Conservation (phyloP, 2,888 invertebrate species). For the Opisthograptis luteolata region DNA sequence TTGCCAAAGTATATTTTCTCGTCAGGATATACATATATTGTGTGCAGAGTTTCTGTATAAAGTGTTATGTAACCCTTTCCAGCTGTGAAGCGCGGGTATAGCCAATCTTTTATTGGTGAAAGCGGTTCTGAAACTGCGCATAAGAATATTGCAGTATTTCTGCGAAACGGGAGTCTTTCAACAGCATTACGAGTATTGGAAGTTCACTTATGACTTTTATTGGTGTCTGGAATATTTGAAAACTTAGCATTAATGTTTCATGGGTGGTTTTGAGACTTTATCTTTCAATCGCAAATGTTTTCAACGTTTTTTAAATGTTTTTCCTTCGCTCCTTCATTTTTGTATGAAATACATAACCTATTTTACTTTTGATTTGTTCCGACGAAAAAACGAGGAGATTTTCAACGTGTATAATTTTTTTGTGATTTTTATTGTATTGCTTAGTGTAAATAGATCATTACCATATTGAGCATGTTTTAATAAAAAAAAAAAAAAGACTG, state of each 20-base stretch:
- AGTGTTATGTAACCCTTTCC: conserved; percentile 30
- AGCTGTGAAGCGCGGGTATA: conserved; percentile 22
- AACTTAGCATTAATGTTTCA: not conserved
- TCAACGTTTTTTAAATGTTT: too few species aligned
- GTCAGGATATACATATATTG: conserved; percentile 26
- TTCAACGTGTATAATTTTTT: too few species aligned
- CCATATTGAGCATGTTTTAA: too few species aligned
- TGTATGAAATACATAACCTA: too few species aligned
- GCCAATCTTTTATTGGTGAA: conserved; percentile 29
- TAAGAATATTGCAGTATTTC: conserved; percentile 25
- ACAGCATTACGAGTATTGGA: conserved; percentile 13
- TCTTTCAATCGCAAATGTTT: too few species aligned
- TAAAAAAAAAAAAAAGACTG: too few species aligned
- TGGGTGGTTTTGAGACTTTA: not conserved
- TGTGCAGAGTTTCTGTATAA: conserved; percentile 26
- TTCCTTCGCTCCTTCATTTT: too few species aligned
- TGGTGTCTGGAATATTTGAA: not conserved
- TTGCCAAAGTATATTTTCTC: conserved; percentile 29
- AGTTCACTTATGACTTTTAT: not conserved
- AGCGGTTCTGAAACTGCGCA: conserved; percentile 25
- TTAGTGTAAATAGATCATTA: too few species aligned
- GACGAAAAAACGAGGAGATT: too few species aligned
- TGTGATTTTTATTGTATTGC: too few species aligned
- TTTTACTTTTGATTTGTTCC: too few species aligned
- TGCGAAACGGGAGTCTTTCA: conserved; percentile 9